These are phyloP conservation scores for Drosophila biarmipes DNA, from an alignment of 1,140 invertebrate species.

Conservation along the genomic window DNA sequence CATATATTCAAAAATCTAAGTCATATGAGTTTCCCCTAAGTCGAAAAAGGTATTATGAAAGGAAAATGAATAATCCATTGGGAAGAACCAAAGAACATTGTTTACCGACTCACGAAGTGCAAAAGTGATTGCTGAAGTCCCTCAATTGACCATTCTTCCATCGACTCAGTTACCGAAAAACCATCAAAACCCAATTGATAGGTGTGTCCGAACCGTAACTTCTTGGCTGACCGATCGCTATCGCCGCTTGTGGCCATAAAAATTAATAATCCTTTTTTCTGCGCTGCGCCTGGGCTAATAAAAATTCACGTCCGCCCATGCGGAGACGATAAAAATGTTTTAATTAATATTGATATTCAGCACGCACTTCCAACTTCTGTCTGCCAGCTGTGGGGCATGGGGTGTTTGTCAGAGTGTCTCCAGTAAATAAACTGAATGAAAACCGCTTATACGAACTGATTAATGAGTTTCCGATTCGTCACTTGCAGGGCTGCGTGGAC, in stretches of 20 bases:
- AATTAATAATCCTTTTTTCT: slow-evolving; percentile 60
- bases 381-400: neutral
- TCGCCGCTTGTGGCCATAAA: slow-evolving; percentile 40
- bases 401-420: neutral
- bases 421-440: slow-evolving; percentile 50
- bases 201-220: slow-evolving; percentile 48
- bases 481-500: slow-evolving; percentile 89
- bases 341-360: slow-evolving; percentile 75
- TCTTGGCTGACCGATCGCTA: slow-evolving; percentile 17
- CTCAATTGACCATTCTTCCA: slow-evolving; percentile 13
- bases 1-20: neutral
- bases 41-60: neutral
- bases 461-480: slow-evolving; percentile 59
- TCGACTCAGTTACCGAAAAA: slow-evolving; percentile 16
- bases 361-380: slow-evolving; percentile 47
- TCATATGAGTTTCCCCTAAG: neutral
- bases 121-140: neutral
- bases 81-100: neutral
- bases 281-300: slow-evolving; percentile 32
- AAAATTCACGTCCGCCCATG: slow-evolving; percentile 52
- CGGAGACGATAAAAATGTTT: slow-evolving; percentile 57
- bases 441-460: slow-evolving; percentile 19
- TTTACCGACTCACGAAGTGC: neutral
- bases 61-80: neutral
- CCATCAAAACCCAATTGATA: slow-evolving; percentile 28